Evolutionary conservation across 2,888 invertebrate species (phyloP), one percentile per base, ranked within the genome.

Genomic region (Timandra comae): DNA sequence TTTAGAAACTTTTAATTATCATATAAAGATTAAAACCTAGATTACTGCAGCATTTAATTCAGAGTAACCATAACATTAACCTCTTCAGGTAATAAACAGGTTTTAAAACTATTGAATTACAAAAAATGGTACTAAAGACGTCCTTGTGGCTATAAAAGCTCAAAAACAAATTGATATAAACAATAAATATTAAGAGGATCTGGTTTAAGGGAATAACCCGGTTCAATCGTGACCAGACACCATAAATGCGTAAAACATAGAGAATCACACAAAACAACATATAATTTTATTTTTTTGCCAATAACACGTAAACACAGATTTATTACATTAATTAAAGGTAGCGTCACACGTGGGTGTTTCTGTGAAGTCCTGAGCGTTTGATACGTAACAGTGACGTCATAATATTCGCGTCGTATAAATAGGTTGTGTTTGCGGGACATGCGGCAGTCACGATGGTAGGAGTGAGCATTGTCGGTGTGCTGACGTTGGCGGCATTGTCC

Each of bases 401-500:
- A 65, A 75, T 75, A 74, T 74, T 53, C 70, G 51, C 52, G 51
- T 52, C 49, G 56, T 84, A 84, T 85, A 85, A 72, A 84, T 79
- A 81, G 76, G 71, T 75, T 66, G 57, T 65, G 61, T 49, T 55
- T 54, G 53, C 56, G 59, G 46, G 55, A 73, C 76, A 77, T 68
- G 66, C 69, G 71, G 58, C 77, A 82, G 81, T 84, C 38, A 72
- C 57, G 70, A 74, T 60, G 55, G 80, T 81, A 82, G 78, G 75
- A 73, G 66, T 68, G 55, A 46, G 57, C 59, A 49, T 73, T 58
- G 68, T 71, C 38, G 67, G 64, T 51, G 67, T 72, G 51, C 43
- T 82, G 33, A 71, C 73, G 59, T 53, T 80, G 29, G 61, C 53
- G 19, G 58, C 63, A 36, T 43, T 61, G 16, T 67, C 60, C 36